Conservation (phyloP, 2,888 invertebrate species). For the Rhyacophila evoluta region DNA sequence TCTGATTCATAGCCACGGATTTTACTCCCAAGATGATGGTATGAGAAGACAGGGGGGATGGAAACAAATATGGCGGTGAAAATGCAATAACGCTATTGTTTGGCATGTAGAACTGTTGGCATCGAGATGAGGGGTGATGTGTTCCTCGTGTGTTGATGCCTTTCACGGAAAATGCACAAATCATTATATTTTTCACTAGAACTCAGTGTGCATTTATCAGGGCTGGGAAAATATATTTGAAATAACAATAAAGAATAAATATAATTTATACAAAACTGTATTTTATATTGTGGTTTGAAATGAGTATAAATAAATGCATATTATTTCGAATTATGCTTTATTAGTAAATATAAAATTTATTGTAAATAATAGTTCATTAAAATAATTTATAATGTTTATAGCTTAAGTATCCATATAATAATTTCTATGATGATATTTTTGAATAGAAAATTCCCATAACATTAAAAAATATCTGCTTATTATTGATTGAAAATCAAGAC, state of each 20-base stretch:
- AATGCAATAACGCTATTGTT: slow-evolving; percentile 27
- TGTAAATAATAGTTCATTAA: no score
- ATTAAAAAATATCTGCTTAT: no score
- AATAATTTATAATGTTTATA: no score
- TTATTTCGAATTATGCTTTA: no score
- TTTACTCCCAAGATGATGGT: background rate
- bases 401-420: no score
- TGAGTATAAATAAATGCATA: background rate
- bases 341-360: no score
- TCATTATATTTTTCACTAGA: background rate
- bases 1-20: background rate
- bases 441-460: no score
- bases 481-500: no score
- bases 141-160: slow-evolving; percentile 20
- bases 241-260: no score
- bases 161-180: background rate
- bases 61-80: background rate
- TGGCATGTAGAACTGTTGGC: slow-evolving; percentile 39
- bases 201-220: background rate
- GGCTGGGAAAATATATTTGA: background rate
- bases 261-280: no score
- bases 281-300: no score
- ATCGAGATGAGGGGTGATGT: slow-evolving; percentile 13
- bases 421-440: no score
- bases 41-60: background rate